Evolutionary conservation across 1,140 invertebrate species (phyloP), one percentile per base, ranked within the genome.

Genomic region (Trichonephila inaurata): DNA sequence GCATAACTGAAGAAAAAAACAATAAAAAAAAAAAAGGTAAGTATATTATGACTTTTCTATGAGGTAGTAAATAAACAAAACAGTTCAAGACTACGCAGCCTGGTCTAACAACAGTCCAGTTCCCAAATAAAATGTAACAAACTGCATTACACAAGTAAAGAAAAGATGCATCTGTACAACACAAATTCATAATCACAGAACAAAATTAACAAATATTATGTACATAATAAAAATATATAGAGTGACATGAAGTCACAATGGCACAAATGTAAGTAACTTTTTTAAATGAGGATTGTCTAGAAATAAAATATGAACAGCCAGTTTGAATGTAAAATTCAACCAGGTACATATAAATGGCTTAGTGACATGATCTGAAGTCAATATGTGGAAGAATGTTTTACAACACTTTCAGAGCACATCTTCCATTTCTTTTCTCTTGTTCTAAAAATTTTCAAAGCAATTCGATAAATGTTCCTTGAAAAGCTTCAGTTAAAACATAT

Each of bases 261-360:
- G 93, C 93, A 94, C 93, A 94, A 90, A 94, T 60, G 28, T 94
- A 94, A 89, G 93, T 90, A 89, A 82, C 93, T 94, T 94, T 44
- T 40, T 64, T 88, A 60, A 12, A 82, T 40, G 51, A 28, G 62
- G 58, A 85, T 83, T 85, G 61, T 89, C 77, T 24, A 64, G 64
- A 89, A 89, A 51, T 64, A 93, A 93, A 82, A 87, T 33, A 66
- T 44, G 72, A 94, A 85, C 62, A 40, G 33, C 60, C 19, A 64
- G 86, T 61, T 89, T 64, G 24, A 83, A 85, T 60, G 33, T 64
- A 72, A 21, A 8, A 87, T 69, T 89, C 77, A 90, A 69, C 33
- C 86, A 93, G 69, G 64, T 81, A 89, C 87, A 51, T 51, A 51
- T 51, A 51, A 51, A 12, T 51, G 51, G 51, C 51, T 85, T 89